These are phyloP conservation scores for Atherinosoma microstoma DNA, from an alignment of 2,797 vertebrate species.

Conservation along the genomic window DNA sequence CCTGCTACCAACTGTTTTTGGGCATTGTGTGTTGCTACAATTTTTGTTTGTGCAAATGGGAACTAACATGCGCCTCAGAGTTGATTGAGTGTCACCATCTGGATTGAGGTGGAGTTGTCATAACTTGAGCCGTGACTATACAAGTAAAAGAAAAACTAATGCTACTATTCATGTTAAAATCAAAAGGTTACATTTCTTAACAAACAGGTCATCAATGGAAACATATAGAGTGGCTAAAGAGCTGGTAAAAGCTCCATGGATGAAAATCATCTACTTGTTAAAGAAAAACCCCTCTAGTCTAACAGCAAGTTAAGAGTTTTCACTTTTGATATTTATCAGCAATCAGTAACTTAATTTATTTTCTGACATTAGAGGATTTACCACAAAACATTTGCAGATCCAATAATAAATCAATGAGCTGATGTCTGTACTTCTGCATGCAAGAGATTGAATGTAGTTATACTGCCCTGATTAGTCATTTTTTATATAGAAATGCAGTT, in stretches of 20 bases:
- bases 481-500: not conserved
- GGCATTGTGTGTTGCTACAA: not conserved
- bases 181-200: no score
- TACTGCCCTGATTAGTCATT: not conserved
- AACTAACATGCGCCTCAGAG: not conserved
- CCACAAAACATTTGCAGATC: not conserved
- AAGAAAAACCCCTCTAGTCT: not conserved
- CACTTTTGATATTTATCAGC: not conserved
- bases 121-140: not conserved
- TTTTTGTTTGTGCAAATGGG: not conserved
- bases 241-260: not conserved
- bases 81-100: not conserved
- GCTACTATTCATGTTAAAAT: no score
- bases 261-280: not conserved
- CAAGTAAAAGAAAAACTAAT: not conserved
- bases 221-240: not conserved
- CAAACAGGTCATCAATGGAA: no score
- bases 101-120: not conserved
- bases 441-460: not conserved
- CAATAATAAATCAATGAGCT: not conserved
- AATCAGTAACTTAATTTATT: not conserved
- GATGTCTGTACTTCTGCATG: not conserved
- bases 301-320: not conserved
- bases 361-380: not conserved
- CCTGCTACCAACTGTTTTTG: not conserved